Evolutionary conservation across 2,797 vertebrate genomes (phyloP).

Genomic region (Dermochelys coriacea): DNA sequence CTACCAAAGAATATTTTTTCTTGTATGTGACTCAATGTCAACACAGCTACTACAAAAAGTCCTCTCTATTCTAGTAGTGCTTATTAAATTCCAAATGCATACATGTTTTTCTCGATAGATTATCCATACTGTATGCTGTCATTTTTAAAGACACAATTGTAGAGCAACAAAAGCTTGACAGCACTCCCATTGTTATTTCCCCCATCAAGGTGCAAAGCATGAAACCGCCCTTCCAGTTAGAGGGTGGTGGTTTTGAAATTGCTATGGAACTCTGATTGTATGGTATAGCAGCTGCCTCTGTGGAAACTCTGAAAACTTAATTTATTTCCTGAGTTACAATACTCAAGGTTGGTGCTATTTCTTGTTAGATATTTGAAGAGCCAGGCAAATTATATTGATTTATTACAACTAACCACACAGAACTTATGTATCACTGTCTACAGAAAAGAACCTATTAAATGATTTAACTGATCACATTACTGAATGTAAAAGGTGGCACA

Average conservation of each 20-base stretch:
- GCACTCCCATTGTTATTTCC: not conserved
- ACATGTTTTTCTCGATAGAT: not conserved
- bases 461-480: slow-evolving; percentile 50
- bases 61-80: not conserved
- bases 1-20: not conserved
- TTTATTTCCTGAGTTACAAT: slow-evolving; percentile 39
- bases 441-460: slow-evolving; percentile 51
- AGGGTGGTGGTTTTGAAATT: not conserved
- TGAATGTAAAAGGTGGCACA: slow-evolving; percentile 48
- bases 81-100: not conserved
- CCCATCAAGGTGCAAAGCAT: not conserved
- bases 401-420: slow-evolving; percentile 45
- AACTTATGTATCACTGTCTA: slow-evolving; percentile 34
- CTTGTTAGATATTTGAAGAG: slow-evolving; percentile 33
- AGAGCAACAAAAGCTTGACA: not conserved
- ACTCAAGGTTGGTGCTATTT: not conserved
- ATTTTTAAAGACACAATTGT: not conserved
- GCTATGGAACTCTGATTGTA: slow-evolving; percentile 4
- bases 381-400: slow-evolving; percentile 57
- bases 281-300: not conserved
- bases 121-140: not conserved
- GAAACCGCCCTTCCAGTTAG: not conserved
- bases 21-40: not conserved
- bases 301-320: not conserved
- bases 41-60: not conserved